Evolutionary conservation across 53 echinoderm and acorn worm species (phyloP), one percentile per base, ranked within the genome.

Genomic region (Henricia sp.): DNA sequence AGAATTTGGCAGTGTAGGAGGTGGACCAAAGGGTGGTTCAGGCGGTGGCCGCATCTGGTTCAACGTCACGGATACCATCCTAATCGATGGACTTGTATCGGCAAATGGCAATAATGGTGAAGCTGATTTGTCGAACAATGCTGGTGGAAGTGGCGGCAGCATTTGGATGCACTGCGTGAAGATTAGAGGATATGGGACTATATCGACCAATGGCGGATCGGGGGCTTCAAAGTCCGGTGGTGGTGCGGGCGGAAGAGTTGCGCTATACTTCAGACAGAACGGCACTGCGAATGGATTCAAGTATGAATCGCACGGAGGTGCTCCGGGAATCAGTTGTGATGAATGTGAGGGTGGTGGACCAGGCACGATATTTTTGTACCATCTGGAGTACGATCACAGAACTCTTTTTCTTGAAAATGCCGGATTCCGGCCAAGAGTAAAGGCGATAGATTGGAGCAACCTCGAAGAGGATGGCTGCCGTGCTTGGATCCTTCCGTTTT

Each of bases 41-140:
- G 95, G 95, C 21, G 95, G 95, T 19, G 95, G 95, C 0, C 80
- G 92, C 0, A 95, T 95, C 57, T 95, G 95, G 95, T 95, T 95
- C 83, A 95, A 95, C 75, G 90, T 95, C 21, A 95, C 95, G 1
- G 77, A 90, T 34, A 92, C 95, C 70, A 92, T 95, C 39, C 83
- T 75, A 43, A 95, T 95, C 32, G 92, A 95, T 83, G 95, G 95
- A n/a, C 17, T 88, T 37, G 95, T 95, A 12, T 92, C 95, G 29
- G 84, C 92, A 4, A 88, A 90, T 85, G 95, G 95, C 24, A 63
- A 62, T 6, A 50, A 34, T 30, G 95, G 76, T n/a, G 88, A 50
- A 19, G 38, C 11, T 6, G 40, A 52, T 50, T 75, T 82, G 24
- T 68, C 78, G 4, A 20, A 11, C 53, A 85, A 75, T 77, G 90